Percentiles rank a stretch among this genome's conserved stretches.
These are phyloP conservation scores for Agrotis clavis DNA, from an alignment of 2,888 invertebrate genomes.

Conservation along the genomic window DNA sequence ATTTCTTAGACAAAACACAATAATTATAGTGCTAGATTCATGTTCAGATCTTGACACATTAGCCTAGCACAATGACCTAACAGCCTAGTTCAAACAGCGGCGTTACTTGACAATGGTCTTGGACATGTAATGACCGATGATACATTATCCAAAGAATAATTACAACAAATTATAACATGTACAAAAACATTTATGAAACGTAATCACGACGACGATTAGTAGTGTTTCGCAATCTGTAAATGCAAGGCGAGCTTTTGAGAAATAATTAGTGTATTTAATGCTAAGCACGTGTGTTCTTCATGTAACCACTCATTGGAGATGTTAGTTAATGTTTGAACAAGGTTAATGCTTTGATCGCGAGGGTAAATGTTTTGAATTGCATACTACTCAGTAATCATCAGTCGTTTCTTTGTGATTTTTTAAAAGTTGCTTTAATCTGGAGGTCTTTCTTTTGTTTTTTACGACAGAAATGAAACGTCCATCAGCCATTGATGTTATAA, in stretches of 20 bases:
- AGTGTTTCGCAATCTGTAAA: conserved; percentile 27
- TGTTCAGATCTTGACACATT: conserved; percentile 48
- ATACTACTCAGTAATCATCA: background rate
- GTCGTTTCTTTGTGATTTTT: background rate
- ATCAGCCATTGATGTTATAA: too few relatives aligned
- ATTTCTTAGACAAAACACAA: conserved; percentile 32
- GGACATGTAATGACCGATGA: conserved; percentile 11
- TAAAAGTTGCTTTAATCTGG: background rate
- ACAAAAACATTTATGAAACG: conserved; percentile 39
- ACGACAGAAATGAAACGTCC: background rate
- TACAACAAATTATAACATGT: conserved; percentile 52
- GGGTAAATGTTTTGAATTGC: background rate
- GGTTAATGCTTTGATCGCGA: conserved; percentile 22
- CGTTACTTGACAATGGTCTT: conserved; percentile 32
- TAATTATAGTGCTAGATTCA: conserved; percentile 32
- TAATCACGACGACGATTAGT: conserved; percentile 46
- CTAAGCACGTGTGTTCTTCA: conserved; percentile 10
- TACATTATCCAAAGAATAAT: conserved; percentile 38
- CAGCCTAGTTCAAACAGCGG: conserved; percentile 30
- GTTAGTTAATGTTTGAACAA: conserved; percentile 25
- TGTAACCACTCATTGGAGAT: conserved; percentile 20
- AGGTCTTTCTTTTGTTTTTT: background rate
- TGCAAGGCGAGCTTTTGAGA: conserved; percentile 34
- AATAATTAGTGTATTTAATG: conserved; percentile 43
- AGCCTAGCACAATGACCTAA: conserved; percentile 45